phyloP scores from a whole-genome alignment of 1,140 invertebrate genomes.

The Glomeris maerens region DNA sequence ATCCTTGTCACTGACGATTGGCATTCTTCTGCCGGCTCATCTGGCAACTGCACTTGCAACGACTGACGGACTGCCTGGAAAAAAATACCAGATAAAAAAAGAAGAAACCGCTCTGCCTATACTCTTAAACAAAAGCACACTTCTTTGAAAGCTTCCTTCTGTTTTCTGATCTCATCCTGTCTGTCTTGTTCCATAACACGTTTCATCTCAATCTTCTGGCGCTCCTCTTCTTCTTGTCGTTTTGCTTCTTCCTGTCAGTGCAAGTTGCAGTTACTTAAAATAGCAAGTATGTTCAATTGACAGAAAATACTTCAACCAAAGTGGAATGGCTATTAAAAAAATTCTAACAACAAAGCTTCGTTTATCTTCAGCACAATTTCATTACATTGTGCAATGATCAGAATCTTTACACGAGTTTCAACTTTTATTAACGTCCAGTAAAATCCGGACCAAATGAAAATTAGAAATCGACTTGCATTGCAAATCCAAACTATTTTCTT shows the following conservation, averaged over 20 bases:
- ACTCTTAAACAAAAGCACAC: slow-evolving; percentile 7
- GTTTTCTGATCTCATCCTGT: slow-evolving; percentile 18
- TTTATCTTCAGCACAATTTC: too few relatives aligned
- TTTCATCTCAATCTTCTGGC: slow-evolving; percentile 8
- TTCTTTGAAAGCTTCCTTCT: slow-evolving; percentile 25
- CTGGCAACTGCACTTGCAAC: slow-evolving; percentile 28
- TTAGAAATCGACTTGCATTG: too few relatives aligned
- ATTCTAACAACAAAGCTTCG: too few relatives aligned
- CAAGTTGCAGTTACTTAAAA: neutral
- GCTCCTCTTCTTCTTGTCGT: slow-evolving; percentile 15
- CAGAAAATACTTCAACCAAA: too few relatives aligned
- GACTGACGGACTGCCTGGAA: slow-evolving; percentile 29
- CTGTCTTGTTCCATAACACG: slow-evolving; percentile 18
- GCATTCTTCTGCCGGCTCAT: slow-evolving; percentile 26
- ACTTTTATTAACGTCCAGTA: too few relatives aligned
- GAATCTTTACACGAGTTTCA: too few relatives aligned
- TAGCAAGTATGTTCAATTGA: too few relatives aligned
- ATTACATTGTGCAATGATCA: too few relatives aligned
- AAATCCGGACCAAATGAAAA: too few relatives aligned
- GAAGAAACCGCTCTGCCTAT: neutral
- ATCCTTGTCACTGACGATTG: slow-evolving; percentile 24
- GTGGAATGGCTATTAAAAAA: too few relatives aligned
- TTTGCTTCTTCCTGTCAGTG: slow-evolving; percentile 18
- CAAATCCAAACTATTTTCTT: neutral
- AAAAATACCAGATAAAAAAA: slow-evolving; percentile 1